Evolutionary conservation across 37 sponge, comb jelly and placozoan species (phyloP).

Genomic region (Aphrocallistes beatrix): DNA sequence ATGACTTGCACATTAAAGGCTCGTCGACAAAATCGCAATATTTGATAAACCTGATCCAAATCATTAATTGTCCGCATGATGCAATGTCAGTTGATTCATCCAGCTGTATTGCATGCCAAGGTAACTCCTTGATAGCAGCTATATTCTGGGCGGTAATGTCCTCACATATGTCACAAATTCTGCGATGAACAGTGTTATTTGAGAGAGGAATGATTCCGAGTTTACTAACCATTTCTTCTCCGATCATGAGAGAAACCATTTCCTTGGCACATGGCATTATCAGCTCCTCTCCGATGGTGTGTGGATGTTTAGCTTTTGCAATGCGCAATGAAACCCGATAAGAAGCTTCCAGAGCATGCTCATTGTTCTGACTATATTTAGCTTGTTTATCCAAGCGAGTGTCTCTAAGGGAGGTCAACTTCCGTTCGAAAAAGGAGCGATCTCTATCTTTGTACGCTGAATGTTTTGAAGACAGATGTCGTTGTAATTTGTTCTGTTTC

Average conservation of each 20-base stretch:
- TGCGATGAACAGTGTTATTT: conserved; percentile 12
- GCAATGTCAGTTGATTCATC: conserved; percentile 13
- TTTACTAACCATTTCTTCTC: not conserved
- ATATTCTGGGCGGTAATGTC: conserved; percentile 5
- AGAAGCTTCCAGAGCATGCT: conserved; percentile 12
- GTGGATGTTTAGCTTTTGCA: conserved; percentile 12
- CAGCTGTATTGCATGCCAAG: conserved; percentile 15
- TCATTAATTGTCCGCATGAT: not conserved
- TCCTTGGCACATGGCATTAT: conserved; percentile 19
- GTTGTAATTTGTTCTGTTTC: not conserved
- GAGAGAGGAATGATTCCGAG: conserved; percentile 7
- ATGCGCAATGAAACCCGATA: not conserved
- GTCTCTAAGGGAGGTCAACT: no score
- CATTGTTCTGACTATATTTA: not conserved
- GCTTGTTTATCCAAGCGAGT: conserved; percentile 19
- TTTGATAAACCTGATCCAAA: conserved; percentile 17
- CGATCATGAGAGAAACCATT: conserved; percentile 16
- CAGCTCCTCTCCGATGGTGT: not conserved
- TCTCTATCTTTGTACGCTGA: not conserved
- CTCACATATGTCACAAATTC: not conserved
- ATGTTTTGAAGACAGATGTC: not conserved
- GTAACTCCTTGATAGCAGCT: conserved; percentile 9
- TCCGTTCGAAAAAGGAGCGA: not conserved
- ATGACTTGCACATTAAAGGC: conserved; percentile 13
- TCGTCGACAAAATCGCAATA: conserved; percentile 1